A percentile compares a stretch with the other conserved stretches of the same genome.
Evolutionary conservation across 2,113 vertebrate species (phyloP).

Genomic region (Cranoglanis bouderius): DNA sequence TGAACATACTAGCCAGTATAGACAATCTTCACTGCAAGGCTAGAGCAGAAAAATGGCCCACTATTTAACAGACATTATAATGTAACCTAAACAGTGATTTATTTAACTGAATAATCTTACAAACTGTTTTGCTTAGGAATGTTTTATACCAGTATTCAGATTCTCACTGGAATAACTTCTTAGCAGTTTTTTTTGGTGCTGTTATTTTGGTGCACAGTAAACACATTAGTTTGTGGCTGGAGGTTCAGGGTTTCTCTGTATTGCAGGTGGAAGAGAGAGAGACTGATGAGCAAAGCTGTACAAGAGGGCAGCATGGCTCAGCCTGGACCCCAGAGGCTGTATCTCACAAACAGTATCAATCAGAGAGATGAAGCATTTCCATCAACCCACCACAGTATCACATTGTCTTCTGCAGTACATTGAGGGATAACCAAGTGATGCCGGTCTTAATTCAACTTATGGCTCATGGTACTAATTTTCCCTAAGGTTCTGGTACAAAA

Average conservation of each 20-base stretch:
- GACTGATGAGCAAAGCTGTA: conserved; percentile 6
- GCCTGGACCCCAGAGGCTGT: conserved; percentile 26
- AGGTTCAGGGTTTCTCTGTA: conserved; percentile 3
- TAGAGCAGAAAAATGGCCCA: conserved; percentile 8
- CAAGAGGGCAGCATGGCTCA: conserved; percentile 26
- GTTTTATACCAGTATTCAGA: conserved; percentile 36
- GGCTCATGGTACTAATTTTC: neutral
- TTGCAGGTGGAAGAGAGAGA: conserved; percentile 1
- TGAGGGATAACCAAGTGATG: conserved; percentile 18
- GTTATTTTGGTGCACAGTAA: conserved; percentile 4
- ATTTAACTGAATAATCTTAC: neutral
- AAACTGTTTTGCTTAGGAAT: neutral
- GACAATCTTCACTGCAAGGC: neutral
- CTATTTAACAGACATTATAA: neutral
- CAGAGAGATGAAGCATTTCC: conserved; percentile 24
- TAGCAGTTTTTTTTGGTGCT: neutral
- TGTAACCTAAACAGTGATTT: neutral
- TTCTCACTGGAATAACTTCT: conserved; percentile 7
- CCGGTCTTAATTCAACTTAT: conserved; percentile 6
- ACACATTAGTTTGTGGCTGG: neutral
- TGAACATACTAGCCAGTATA: neutral
- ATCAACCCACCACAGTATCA: conserved; percentile 23
- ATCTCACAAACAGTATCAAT: conserved; percentile 44
- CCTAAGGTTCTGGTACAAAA: conserved; percentile 27
- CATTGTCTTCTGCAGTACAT: conserved; percentile 24